Evolutionary conservation across 2,113 vertebrate species (phyloP), one percentile per base, ranked within the genome.

Genomic region (Bothrops jararaca): DNA sequence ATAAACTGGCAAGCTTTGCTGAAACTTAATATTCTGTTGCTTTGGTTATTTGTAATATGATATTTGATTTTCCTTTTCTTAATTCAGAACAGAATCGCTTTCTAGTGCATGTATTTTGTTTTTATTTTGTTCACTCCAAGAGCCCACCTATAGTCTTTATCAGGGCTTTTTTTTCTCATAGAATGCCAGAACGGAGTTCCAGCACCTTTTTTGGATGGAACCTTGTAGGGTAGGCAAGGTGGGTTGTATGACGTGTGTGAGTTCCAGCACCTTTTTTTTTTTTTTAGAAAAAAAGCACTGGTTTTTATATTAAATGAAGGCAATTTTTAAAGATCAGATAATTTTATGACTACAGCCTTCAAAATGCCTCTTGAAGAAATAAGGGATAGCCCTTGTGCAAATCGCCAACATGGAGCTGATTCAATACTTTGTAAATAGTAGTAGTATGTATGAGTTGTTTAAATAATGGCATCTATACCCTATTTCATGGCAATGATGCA

Each of bases 11-110:
- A 96, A 95, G 20, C 69, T 93, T 53, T 96, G 95, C 86, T 95
- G 91, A 93, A 97, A 96, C 89, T 93, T 95, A 97, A 97, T 97
- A 93, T 93, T 57, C 90, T 94, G 92, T 96, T 97, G 96, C 94
- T 93, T 96, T 96, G 96, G 86, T 93, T 89, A 74, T 88, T 95
- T 94, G 52, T 95, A 94, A 88, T 95, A 87, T 90, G 88, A 92
- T 52, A 94, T 42, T 52, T 93, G 86, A 96, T 97, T 96, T 95
- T 93, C 96, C 69, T 96, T 97, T 96, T 90, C 93, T 52, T 96
- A 97, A 97, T 95, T 93, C 93, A 90, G 89, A 95, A 80, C 86
- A 91, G 95, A 95, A 95, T 95, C 93, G 94, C 94, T 95, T 95
- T 94, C 0, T 24, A 92, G 94, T 93, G 91, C 90, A 95, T 88